Evolutionary conservation across 2,113 vertebrate genomes (phyloP).

Genomic region (Catagonus wagneri): DNA sequence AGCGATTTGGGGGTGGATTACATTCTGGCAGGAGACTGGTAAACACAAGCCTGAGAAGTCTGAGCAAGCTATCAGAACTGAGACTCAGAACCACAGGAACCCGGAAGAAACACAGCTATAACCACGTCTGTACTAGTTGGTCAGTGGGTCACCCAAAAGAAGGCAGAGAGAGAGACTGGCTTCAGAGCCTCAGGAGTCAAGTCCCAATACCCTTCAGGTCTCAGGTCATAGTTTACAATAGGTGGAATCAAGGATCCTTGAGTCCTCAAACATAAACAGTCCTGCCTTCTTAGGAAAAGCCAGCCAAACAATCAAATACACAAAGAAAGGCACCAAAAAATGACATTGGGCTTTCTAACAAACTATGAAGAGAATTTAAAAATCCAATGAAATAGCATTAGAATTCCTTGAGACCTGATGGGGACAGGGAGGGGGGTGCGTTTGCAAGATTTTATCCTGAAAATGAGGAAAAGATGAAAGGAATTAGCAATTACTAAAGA

Average conservation of each 20-base stretch:
- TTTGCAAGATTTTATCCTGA: neutral
- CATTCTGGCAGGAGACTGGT: neutral
- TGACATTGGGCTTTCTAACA: neutral
- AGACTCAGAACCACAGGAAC: neutral
- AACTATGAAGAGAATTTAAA: neutral
- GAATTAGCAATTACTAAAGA: neutral
- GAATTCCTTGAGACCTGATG: neutral
- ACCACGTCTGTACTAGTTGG: neutral
- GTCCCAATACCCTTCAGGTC: neutral
- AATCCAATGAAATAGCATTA: neutral
- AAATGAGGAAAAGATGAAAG: constrained; percentile 20
- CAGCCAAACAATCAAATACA: neutral
- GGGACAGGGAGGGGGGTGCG: neutral
- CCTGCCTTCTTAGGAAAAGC: neutral
- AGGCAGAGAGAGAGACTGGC: neutral
- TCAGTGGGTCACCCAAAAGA: neutral
- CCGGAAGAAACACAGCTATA: neutral
- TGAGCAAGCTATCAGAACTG: neutral
- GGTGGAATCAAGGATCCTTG: neutral
- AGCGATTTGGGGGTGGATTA: neutral
- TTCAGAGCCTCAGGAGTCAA: neutral
- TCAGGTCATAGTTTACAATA: neutral
- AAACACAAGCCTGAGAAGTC: neutral
- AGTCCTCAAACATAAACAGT: no score
- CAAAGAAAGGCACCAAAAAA: neutral